Evolutionary conservation across 2,797 vertebrate species (phyloP).

Genomic region (Chromis chromis): DNA sequence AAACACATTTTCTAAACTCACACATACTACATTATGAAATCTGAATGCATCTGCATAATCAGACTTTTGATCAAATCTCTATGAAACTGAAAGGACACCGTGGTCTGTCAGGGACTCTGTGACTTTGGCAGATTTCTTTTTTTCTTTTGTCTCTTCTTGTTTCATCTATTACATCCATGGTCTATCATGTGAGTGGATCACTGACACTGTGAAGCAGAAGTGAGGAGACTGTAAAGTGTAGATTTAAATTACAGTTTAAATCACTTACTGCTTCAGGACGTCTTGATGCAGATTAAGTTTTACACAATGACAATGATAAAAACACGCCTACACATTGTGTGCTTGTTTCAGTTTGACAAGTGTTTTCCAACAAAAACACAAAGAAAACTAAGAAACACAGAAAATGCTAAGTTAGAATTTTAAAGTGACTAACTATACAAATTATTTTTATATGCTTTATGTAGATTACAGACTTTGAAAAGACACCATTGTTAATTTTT

Average conservation of each 20-base stretch:
- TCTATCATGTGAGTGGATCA: slow-evolving; percentile 13
- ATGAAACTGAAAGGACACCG: slow-evolving; percentile 1
- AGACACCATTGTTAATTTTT: not conserved
- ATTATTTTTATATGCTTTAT: not conserved
- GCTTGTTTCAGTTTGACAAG: slow-evolving; percentile 10
- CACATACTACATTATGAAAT: not conserved
- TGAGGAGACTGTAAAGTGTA: slow-evolving; percentile 14
- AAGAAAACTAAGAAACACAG: not conserved
- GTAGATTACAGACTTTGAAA: not conserved
- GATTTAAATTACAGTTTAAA: not conserved
- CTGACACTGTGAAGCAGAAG: not conserved
- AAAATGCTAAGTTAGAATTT: not conserved
- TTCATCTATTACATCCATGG: not conserved
- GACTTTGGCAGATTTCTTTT: not conserved
- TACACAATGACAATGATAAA: not conserved
- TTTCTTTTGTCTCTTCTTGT: not conserved
- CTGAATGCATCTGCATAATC: not conserved
- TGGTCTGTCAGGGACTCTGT: not conserved
- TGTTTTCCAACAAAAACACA: not conserved
- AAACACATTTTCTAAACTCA: not conserved
- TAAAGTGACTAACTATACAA: not conserved
- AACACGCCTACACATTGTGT: not conserved
- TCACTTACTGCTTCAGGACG: not conserved
- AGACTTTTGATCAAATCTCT: not conserved
- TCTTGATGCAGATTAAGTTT: slow-evolving; percentile 1